Conservation (phyloP, 1,140 invertebrate genomes). For the Palaemon carinicauda region DNA sequence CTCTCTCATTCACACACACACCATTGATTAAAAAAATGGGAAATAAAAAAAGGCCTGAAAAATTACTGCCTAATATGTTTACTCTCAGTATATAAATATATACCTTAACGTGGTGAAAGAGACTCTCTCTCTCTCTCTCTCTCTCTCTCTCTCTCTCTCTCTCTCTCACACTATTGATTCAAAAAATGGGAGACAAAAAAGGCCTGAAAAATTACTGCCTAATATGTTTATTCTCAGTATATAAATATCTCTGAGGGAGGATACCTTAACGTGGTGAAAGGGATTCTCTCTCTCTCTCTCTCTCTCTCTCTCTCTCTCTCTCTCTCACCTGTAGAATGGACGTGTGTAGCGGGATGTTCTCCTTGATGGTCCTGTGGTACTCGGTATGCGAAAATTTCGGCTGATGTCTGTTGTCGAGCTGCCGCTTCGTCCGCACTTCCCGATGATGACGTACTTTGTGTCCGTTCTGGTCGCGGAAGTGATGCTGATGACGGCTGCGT, state of each 20-base stretch:
- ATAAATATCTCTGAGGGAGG: too few species aligned
- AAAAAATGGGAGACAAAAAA: too few species aligned
- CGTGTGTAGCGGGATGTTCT: not conserved
- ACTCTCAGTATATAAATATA: too few species aligned
- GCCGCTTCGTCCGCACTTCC: not conserved
- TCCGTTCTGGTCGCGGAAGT: not conserved
- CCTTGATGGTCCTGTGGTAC: not conserved
- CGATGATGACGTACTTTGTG: constrained; percentile 11
- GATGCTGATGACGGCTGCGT: not conserved
- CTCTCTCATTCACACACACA: not conserved
- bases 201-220: too few species aligned
- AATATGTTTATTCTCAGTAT: too few species aligned
- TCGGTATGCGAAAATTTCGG: constrained; percentile 30
- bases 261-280: not conserved
- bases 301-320: not conserved
- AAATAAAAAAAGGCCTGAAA: too few species aligned
- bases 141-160: not conserved
- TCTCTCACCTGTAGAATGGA: constrained; percentile 2
- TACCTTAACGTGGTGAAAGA: not conserved
- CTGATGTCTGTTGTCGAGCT: not conserved
- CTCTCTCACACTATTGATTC: not conserved
- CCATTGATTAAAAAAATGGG: too few species aligned
- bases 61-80: too few species aligned
- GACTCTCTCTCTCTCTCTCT: not conserved
- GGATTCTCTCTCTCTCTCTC: too few species aligned